Percentiles rank a stretch among this genome's conserved stretches.
Evolutionary conservation across 2,888 invertebrate genomes (phyloP).

Genomic region (Slavum lentiscoides): DNA sequence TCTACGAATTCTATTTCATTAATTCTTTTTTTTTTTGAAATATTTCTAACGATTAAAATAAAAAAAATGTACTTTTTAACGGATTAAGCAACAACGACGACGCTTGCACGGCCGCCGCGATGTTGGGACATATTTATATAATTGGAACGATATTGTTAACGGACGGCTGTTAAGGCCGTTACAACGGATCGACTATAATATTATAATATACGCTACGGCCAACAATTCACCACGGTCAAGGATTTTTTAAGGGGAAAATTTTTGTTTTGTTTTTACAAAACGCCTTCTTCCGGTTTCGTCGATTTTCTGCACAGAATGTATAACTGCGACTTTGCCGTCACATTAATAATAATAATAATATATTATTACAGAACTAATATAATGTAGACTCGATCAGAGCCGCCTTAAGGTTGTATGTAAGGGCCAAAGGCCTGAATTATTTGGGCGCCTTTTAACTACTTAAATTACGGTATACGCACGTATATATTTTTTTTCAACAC

Average conservation of each 20-base stretch:
- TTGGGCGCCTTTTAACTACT: too few species aligned
- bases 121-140: slow-evolving; percentile 24
- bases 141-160: slow-evolving; percentile 6
- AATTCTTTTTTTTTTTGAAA: too few species aligned
- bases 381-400: too few species aligned
- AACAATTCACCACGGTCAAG: slow-evolving; percentile 37
- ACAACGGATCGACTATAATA: not conserved
- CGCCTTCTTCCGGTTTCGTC: slow-evolving; percentile 20
- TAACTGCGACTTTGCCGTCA: too few species aligned
- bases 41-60: not conserved
- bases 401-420: too few species aligned
- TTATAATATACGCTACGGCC: not conserved
- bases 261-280: not conserved
- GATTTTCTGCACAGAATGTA: not conserved
- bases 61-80: not conserved
- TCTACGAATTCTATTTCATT: not conserved
- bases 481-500: too few species aligned
- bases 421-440: too few species aligned
- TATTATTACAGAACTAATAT: too few species aligned
- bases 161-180: not conserved
- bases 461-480: too few species aligned
- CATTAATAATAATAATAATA: too few species aligned
- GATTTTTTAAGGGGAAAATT: slow-evolving; percentile 8
- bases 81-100: not conserved
- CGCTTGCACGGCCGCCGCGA: not conserved